Percentiles rank a stretch among this genome's conserved stretches.
These are phyloP conservation scores for Cataglyphis cursor DNA, from an alignment of 2,888 invertebrate genomes.

Conservation along the genomic window DNA sequence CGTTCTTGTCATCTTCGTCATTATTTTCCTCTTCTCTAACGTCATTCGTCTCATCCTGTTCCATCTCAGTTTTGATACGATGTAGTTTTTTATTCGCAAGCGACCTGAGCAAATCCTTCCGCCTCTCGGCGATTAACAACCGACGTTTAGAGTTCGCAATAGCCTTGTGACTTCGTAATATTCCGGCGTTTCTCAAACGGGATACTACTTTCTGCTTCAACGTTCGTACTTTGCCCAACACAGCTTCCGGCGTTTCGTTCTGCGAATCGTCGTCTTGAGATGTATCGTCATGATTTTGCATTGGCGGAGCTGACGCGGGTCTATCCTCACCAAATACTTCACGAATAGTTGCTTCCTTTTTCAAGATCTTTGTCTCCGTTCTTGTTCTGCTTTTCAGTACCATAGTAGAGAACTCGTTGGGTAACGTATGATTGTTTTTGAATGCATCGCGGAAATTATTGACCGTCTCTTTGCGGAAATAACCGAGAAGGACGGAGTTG, in stretches of 20 bases:
- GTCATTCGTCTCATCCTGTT: constrained; percentile 82
- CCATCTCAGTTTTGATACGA: constrained; percentile 77
- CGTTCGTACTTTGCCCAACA: constrained; percentile 68
- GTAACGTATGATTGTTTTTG: constrained; percentile 89
- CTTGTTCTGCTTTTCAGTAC: constrained; percentile 92
- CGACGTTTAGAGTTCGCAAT: constrained; percentile 84
- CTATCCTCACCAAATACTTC: constrained; percentile 94
- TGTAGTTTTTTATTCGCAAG: constrained; percentile 81
- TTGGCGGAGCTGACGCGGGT: constrained; percentile 94
- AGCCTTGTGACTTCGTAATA: constrained; percentile 84
- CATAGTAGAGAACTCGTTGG: constrained; percentile 90
- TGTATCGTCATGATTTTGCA: constrained; percentile 88
- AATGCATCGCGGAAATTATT: constrained; percentile 90
- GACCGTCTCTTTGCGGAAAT: constrained; percentile 91
- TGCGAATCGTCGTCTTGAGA: constrained; percentile 85
- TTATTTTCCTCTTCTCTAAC: constrained; percentile 84
- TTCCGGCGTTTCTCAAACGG: constrained; percentile 83
- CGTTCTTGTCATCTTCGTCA: constrained; percentile 87
- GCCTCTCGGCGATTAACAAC: constrained; percentile 80
- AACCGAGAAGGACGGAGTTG: constrained; percentile 89
- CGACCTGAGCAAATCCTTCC: constrained; percentile 82
- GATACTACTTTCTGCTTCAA: constrained; percentile 82
- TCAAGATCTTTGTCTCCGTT: constrained; percentile 91
- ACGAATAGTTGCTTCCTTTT: constrained; percentile 92
- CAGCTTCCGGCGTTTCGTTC: constrained; percentile 78